A percentile compares a stretch with the other conserved stretches of the same genome.
Conservation (phyloP, 53 echinoderm and acorn worm species). For the Holothuria scabra region DNA sequence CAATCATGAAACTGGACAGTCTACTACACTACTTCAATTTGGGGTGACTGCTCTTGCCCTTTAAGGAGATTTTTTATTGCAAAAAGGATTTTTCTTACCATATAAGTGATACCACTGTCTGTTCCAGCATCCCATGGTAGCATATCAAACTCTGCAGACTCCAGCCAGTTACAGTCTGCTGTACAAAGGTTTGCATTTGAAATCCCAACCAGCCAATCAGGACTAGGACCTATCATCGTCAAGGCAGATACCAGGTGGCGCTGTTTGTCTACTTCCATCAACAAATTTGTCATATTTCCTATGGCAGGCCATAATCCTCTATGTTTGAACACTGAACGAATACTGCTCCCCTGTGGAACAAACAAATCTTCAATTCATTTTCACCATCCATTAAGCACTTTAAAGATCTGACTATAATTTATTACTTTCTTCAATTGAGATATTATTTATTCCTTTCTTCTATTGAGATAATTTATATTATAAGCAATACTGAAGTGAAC, state of each 20-base stretch:
- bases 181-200: slow-evolving; percentile 85
- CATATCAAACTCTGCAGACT: slow-evolving; percentile 68
- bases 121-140: slow-evolving; percentile 98
- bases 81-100: slow-evolving; percentile 48
- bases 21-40: too few species aligned
- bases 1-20: too few species aligned
- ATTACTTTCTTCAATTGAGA: too few species aligned
- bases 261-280: slow-evolving; percentile 76
- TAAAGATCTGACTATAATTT: too few species aligned
- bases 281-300: slow-evolving; percentile 90
- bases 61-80: too few species aligned
- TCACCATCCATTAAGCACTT: too few species aligned
- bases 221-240: slow-evolving; percentile 98
- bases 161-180: slow-evolving; percentile 83
- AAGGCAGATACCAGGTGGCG: slow-evolving; percentile 83
- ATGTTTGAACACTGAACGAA: slow-evolving; percentile 86
- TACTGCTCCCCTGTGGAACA: slow-evolving; percentile 69
- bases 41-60: too few species aligned
- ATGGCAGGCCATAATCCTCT: slow-evolving; percentile 90
- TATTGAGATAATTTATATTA: too few species aligned
- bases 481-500: too few species aligned
- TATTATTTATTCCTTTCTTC: too few species aligned
- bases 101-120: slow-evolving; percentile 88
- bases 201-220: slow-evolving; percentile 93
- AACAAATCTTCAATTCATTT: too few species aligned